Base-by-base conservation (phyloP, 2,797 vertebrate genomes). In the Morelia viridis region DNA sequence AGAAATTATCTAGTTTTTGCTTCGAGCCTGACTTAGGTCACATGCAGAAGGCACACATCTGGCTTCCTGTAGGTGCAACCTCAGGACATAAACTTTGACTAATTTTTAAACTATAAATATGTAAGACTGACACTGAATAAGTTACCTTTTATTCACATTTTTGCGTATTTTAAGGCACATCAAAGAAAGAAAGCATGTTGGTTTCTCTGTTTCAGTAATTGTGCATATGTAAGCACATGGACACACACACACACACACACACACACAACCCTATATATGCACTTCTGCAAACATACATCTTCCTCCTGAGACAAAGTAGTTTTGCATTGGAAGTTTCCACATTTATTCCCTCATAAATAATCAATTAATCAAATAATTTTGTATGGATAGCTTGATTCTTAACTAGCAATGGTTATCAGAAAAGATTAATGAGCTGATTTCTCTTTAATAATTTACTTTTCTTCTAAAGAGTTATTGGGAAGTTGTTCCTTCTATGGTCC, bases 31-130 rank as follows among this genome's bases (percentile, higher is more conserved):
- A 98, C 98, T 99, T 98, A 98, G 99, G 99, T 99, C 99, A 98
- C 98, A 98, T 97, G 98, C 98, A 98, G 98, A 98, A 98, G 98
- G 97, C 98, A 97, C 98, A 98, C 99, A 99, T 98, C 99, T 99
- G 99, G 98, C 98, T 97, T 98, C 97, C 98, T 98, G 98, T 98
- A 98, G 99, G 99, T 99, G 98, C 97, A 97, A 98, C 98, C 98
- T 97, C 97, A 6, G 97, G 98, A 98, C 97, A 98, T 97, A 98
- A 97, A 98, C 97, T 97, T 98, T 94, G 97, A 97, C 97, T 97
- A 97, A 98, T 98, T 98, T 98, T 98, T 98, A 98, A 98, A 98
- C 98, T 98, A 98, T 97, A 98, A 98, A 97, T 97, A 97, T 98
- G 96, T 97, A 96, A 98, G 96, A 98, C 96, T 94, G 95, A 95